Conservation (phyloP, 2,888 invertebrate species). For the Chrysotoxum bicinctum region DNA sequence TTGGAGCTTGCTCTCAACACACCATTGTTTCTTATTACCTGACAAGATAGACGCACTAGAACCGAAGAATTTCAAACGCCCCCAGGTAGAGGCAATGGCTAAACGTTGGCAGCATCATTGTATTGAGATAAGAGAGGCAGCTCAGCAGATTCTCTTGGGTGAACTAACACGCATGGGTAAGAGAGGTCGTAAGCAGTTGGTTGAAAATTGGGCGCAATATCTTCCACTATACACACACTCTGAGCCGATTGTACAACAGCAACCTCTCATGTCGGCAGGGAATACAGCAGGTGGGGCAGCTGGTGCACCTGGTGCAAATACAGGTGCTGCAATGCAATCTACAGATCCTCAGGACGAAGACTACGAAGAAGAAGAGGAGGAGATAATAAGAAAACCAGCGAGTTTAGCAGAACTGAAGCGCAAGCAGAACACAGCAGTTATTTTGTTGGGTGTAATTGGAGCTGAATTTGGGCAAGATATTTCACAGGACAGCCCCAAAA, state of each 20-base stretch:
- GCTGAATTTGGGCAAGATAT: constrained; percentile 99
- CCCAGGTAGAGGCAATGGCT: constrained; percentile 98
- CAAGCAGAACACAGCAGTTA: constrained; percentile 98
- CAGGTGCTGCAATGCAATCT: constrained; percentile 63
- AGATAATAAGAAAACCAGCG: constrained; percentile 92
- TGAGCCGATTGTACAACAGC: constrained; percentile 88
- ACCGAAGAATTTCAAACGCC: constrained; percentile 90
- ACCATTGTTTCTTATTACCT: constrained; percentile 97
- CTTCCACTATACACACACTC: constrained; percentile 93
- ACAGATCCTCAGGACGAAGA: constrained; percentile 83
- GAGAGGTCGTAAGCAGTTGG: constrained; percentile 94
- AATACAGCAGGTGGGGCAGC: constrained; percentile 58
- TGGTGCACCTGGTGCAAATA: constrained; percentile 28
- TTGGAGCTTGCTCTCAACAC: constrained; percentile 97
- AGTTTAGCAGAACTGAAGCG: constrained; percentile 93
- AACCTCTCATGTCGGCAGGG: constrained; percentile 75
- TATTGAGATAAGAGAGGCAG: constrained; percentile 97
- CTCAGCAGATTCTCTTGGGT: constrained; percentile 96
- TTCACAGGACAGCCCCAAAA: constrained; percentile 84
- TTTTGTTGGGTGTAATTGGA: constrained; percentile 97
- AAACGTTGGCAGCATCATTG: constrained; percentile 99
- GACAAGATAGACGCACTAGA: constrained; percentile 90
- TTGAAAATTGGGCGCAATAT: constrained; percentile 98
- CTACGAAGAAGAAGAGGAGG: constrained; percentile 93
- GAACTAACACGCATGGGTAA: constrained; percentile 89